Percentiles rank a stretch among this genome's conserved stretches.
Conservation (phyloP, 2,113 vertebrate species). For the Pristiophorus japonicus region DNA sequence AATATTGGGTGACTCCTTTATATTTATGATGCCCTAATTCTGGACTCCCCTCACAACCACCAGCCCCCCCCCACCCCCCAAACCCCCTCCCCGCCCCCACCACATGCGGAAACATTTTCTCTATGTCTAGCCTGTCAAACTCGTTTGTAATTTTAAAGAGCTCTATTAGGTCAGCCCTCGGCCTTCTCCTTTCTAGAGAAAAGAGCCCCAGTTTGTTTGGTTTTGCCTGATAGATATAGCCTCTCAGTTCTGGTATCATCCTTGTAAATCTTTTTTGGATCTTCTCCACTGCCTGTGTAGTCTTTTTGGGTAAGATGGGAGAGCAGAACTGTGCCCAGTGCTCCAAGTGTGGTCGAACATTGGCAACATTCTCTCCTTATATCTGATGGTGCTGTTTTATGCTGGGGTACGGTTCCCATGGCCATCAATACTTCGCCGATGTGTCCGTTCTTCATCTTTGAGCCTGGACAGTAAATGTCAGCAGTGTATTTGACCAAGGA, state of each 20-base stretch:
- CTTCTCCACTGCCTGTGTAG: background rate
- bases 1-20: background rate
- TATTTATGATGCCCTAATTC: background rate
- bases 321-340: background rate
- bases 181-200: background rate
- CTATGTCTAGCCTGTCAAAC: background rate
- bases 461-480: background rate
- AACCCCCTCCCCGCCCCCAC: no score
- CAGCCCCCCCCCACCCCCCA: no score
- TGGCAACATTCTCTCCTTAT: background rate
- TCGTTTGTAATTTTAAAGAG: background rate
- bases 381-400: background rate
- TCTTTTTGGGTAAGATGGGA: background rate
- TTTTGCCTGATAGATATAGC: background rate
- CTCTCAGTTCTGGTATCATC: background rate
- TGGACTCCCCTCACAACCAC: background rate
- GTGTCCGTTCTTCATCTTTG: background rate
- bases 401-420: background rate
- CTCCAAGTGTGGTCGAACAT: background rate
- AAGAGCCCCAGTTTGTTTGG: background rate
- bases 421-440: no score
- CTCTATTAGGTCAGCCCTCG: background rate
- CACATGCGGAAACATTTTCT: background rate
- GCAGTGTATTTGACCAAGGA: background rate
- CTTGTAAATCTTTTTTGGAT: background rate